These are phyloP conservation scores for Lampris incognitus DNA, from an alignment of 2,113 vertebrate genomes.

Conservation along the genomic window DNA sequence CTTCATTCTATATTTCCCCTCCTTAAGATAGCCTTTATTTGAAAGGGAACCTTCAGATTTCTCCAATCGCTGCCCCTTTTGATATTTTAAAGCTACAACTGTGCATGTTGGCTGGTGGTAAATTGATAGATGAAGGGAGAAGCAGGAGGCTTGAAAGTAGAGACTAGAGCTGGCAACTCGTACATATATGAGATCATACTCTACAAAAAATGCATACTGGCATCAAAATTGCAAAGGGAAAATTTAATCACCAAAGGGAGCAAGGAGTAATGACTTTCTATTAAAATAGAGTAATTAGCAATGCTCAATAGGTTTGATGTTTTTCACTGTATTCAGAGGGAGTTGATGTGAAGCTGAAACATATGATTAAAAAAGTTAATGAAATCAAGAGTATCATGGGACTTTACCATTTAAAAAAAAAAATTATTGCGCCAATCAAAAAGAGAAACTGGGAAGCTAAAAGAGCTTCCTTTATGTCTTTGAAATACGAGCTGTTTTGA, in stretches of 20 bases:
- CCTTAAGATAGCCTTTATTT: not conserved
- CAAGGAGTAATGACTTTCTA: not conserved
- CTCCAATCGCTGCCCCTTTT: slow-evolving; percentile 8
- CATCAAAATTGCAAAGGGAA: slow-evolving; percentile 35
- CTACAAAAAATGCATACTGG: slow-evolving; percentile 30
- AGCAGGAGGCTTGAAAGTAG: too few species aligned
- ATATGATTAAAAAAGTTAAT: too few species aligned
- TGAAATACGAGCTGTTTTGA: not conserved
- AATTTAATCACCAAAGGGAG: slow-evolving; percentile 14
- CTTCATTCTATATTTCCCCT: slow-evolving; percentile 12
- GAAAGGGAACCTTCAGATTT: slow-evolving; percentile 22
- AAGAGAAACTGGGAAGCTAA: not conserved
- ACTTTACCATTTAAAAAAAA: too few species aligned
- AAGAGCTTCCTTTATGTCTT: not conserved
- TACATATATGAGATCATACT: not conserved
- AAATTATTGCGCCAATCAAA: not conserved
- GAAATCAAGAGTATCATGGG: too few species aligned
- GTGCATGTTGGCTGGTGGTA: slow-evolving; percentile 24
- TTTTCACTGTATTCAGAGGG: not conserved
- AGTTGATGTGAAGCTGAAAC: not conserved
- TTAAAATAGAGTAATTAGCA: not conserved
- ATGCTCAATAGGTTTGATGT: slow-evolving; percentile 1
- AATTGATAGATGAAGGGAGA: not conserved
- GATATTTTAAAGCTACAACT: slow-evolving; percentile 8
- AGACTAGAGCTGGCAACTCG: not conserved